Evolutionary conservation across 2,888 invertebrate genomes (phyloP).

Genomic region (Dermolepida albohirtum): DNA sequence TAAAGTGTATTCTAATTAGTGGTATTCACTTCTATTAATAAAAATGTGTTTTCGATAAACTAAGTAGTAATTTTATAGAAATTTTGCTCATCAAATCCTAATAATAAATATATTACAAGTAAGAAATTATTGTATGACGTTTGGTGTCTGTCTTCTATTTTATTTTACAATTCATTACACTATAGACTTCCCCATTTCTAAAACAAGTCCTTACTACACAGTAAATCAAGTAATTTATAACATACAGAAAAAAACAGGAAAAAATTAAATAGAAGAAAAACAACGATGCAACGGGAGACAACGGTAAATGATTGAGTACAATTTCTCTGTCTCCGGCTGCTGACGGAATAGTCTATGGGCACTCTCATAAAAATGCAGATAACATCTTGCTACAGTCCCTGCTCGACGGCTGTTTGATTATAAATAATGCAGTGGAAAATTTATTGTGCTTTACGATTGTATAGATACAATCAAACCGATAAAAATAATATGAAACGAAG

Average conservation of each 20-base stretch:
- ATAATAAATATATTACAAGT: too few relatives aligned
- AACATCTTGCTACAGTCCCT: constrained; percentile 1
- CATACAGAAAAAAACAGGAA: not conserved
- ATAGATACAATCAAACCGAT: not conserved
- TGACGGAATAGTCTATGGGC: not conserved
- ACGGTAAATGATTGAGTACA: not conserved
- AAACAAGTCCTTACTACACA: not conserved
- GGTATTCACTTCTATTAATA: too few relatives aligned
- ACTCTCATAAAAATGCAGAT: constrained; percentile 9
- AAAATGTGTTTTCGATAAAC: too few relatives aligned
- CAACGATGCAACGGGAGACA: not conserved
- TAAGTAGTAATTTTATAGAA: too few relatives aligned
- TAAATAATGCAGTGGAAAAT: too few relatives aligned
- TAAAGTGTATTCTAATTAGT: too few relatives aligned
- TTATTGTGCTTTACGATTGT: too few relatives aligned
- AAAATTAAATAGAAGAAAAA: not conserved
- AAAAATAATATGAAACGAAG: not conserved
- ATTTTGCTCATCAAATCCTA: too few relatives aligned
- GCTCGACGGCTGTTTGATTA: too few relatives aligned
- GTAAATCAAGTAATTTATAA: not conserved
- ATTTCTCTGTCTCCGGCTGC: constrained; percentile 12
- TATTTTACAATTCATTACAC: not conserved
- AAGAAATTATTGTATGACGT: too few relatives aligned
- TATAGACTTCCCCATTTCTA: too few relatives aligned
- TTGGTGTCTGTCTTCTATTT: too few relatives aligned